These are phyloP conservation scores for Microcebus griseorufus DNA, from an alignment of 2,113 vertebrate species.

Conservation along the genomic window DNA sequence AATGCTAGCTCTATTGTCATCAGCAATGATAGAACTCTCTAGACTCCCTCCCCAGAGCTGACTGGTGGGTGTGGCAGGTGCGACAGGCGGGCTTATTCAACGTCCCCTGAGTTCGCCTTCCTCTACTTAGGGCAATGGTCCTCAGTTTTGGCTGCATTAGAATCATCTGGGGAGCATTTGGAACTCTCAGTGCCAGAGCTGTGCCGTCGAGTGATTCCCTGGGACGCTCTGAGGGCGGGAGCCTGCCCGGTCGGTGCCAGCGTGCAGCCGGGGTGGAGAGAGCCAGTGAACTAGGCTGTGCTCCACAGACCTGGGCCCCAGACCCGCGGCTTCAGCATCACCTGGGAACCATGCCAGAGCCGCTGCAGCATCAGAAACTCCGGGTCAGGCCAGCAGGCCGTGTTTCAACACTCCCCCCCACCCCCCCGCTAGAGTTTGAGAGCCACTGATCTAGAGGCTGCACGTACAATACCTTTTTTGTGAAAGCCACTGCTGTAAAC, in stretches of 20 bases:
- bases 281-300: not conserved
- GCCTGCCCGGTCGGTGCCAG: not conserved
- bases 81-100: not conserved
- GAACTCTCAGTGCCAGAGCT: not conserved
- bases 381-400: not conserved
- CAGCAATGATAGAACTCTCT: not conserved
- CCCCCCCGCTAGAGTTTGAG: not conserved
- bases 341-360: not conserved
- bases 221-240: not conserved
- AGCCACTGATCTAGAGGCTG: not conserved
- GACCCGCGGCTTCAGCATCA: not conserved
- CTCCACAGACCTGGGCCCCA: not conserved
- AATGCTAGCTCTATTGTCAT: not conserved
- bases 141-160: not conserved
- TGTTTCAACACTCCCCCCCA: not conserved
- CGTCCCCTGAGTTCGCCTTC: fast-evolving
- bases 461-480: not conserved
- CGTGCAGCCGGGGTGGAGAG: not conserved
- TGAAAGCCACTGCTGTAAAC: not conserved
- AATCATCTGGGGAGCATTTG: not conserved
- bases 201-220: not conserved
- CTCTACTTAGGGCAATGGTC: not conserved
- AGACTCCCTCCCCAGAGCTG: not conserved
- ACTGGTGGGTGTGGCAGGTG: not conserved
- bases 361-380: not conserved